Evolutionary conservation across 2,113 vertebrate species (phyloP).

Genomic region (Microcebus griseorufus): DNA sequence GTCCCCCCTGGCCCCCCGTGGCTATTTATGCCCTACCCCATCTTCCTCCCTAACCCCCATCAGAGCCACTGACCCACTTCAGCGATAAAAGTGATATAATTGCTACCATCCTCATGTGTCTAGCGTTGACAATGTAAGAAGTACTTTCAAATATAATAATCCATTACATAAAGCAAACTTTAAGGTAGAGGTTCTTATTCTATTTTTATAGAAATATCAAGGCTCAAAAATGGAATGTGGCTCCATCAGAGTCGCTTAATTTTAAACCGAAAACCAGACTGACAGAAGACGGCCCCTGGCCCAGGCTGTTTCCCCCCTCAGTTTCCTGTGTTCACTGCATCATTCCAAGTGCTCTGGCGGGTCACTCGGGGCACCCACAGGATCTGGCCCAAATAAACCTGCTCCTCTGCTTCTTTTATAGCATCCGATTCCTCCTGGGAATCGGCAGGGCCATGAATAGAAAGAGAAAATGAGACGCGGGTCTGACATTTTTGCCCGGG

Average conservation of each 20-base stretch:
- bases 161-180: background rate
- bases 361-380: background rate
- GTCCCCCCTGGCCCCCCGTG: accelerated
- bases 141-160: background rate
- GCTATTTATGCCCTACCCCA: accelerated
- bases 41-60: background rate
- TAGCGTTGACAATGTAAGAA: background rate
- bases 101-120: background rate
- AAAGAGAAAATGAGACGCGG: background rate
- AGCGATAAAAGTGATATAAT: background rate
- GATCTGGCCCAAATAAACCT: background rate
- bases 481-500: background rate
- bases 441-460: background rate
- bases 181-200: background rate
- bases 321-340: accelerated
- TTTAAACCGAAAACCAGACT: background rate
- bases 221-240: background rate
- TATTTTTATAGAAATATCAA: background rate
- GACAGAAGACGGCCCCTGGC: background rate
- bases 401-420: background rate
- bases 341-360: accelerated
- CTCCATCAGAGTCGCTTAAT: background rate
- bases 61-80: accelerated
- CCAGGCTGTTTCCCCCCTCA: background rate
- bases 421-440: background rate